phyloP scores from a whole-genome alignment of 1,140 invertebrate genomes.

The Holcopasites calliopsidis region DNA sequence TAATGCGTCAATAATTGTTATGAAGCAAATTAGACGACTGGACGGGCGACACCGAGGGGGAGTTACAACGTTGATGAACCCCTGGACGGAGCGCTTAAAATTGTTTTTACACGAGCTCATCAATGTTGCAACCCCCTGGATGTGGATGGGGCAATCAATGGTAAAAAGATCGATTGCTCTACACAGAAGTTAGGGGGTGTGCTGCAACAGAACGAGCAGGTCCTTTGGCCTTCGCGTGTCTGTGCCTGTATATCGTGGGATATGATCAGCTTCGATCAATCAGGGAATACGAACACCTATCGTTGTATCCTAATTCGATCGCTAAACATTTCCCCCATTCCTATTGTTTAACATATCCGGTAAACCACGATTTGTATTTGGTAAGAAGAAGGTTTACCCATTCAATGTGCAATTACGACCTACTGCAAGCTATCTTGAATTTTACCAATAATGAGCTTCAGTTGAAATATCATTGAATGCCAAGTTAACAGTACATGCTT shows the following conservation, averaged over 20 bases:
- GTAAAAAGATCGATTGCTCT: conserved; percentile 52
- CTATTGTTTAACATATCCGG: neutral
- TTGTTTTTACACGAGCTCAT: conserved; percentile 43
- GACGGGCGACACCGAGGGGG: conserved; percentile 11
- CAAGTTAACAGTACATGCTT: neutral
- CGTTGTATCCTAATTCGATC: neutral
- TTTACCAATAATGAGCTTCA: too few relatives aligned
- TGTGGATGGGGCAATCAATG: conserved; percentile 46
- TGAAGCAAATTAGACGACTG: conserved; percentile 60
- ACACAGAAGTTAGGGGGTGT: neutral
- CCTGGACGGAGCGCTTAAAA: neutral
- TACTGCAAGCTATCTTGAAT: too few relatives aligned
- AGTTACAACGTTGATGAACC: conserved; percentile 39
- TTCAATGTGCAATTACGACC: too few relatives aligned
- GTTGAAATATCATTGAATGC: too few relatives aligned
- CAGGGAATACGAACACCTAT: neutral
- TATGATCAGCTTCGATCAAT: neutral
- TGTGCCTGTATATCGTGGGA: neutral
- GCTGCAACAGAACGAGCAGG: neutral
- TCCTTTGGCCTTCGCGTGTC: conserved; percentile 48
- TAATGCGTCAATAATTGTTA: conserved; percentile 67
- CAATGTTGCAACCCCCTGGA: conserved; percentile 58
- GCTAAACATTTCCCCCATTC: neutral
- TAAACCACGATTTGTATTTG: too few relatives aligned
- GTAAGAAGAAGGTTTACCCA: too few relatives aligned